Conservation (phyloP, 2,113 vertebrate species). For the Donacobius atricapilla region DNA sequence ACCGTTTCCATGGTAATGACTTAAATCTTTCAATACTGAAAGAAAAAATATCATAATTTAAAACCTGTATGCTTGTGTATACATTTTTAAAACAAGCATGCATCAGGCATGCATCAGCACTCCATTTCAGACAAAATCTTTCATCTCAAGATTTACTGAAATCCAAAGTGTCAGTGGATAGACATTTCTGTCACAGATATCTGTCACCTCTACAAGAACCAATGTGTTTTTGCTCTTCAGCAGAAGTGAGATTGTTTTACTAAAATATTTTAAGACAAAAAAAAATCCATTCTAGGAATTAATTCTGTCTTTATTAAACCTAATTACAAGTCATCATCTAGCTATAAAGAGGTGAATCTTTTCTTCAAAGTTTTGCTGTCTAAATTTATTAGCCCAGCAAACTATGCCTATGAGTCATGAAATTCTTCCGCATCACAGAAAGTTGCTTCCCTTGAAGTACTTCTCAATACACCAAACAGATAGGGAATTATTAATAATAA, state of each 20-base stretch:
- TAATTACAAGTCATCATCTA: not conserved
- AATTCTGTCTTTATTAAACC: not conserved
- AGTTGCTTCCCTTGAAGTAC: not conserved
- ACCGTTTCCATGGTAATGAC: constrained; percentile 72
- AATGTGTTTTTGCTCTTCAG: not conserved
- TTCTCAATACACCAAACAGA: not conserved
- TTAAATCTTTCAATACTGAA: constrained; percentile 56
- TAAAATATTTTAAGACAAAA: not conserved
- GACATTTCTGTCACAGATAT: not conserved
- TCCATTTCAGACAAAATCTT: not conserved
- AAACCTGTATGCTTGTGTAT: constrained; percentile 12
- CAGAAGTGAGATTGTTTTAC: not conserved
- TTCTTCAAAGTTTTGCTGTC: not conserved
- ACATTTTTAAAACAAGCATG: not conserved
- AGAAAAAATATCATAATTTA: constrained; percentile 26
- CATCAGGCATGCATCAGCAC: not conserved
- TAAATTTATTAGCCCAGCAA: not conserved
- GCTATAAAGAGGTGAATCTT: not conserved
- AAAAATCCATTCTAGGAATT: not conserved
- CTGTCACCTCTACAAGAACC: not conserved
- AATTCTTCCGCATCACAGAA: not conserved
- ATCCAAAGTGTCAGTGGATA: not conserved
- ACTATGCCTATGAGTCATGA: not conserved
- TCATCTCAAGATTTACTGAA: not conserved
- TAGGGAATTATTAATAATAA: not conserved